These are phyloP conservation scores for Drosophila bocki DNA, from an alignment of 1,140 invertebrate species.

Conservation along the genomic window DNA sequence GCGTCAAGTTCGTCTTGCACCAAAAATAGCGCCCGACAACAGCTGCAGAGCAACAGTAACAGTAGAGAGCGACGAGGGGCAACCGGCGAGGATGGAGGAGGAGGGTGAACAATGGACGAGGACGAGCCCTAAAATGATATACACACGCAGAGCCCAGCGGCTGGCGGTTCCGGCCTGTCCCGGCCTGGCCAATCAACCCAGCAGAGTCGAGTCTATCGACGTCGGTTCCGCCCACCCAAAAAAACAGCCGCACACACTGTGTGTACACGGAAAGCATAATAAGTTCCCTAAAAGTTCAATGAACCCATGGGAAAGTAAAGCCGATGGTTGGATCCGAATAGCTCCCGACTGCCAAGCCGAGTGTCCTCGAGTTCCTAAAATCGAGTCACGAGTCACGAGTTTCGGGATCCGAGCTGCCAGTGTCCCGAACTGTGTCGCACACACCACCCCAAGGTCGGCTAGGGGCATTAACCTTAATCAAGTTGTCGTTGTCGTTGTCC, in stretches of 20 bases:
- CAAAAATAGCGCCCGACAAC: constrained; percentile 55
- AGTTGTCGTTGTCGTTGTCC: constrained; percentile 69
- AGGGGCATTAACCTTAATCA: constrained; percentile 81
- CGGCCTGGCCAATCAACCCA: constrained; percentile 44
- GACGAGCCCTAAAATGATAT: constrained; percentile 70
- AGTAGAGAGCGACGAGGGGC: constrained; percentile 7
- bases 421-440: constrained; percentile 77
- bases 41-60: constrained; percentile 59
- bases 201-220: constrained; percentile 49
- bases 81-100: not conserved
- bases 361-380: constrained; percentile 11
- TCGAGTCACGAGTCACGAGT: constrained; percentile 10
- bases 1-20: constrained; percentile 47
- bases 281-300: constrained; percentile 77
- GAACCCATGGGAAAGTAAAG: constrained; percentile 72
- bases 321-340: constrained; percentile 49
- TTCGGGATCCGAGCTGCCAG: constrained; percentile 5
- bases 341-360: not conserved
- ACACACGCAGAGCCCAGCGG: constrained; percentile 32
- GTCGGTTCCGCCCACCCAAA: constrained; percentile 28
- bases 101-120: constrained; percentile 41
- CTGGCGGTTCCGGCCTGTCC: constrained; percentile 23
- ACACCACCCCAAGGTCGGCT: constrained; percentile 79
- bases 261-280: constrained; percentile 60
- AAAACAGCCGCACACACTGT: constrained; percentile 1